phyloP scores from a whole-genome alignment of 2,113 vertebrate genomes.

The Mustela nigripes region DNA sequence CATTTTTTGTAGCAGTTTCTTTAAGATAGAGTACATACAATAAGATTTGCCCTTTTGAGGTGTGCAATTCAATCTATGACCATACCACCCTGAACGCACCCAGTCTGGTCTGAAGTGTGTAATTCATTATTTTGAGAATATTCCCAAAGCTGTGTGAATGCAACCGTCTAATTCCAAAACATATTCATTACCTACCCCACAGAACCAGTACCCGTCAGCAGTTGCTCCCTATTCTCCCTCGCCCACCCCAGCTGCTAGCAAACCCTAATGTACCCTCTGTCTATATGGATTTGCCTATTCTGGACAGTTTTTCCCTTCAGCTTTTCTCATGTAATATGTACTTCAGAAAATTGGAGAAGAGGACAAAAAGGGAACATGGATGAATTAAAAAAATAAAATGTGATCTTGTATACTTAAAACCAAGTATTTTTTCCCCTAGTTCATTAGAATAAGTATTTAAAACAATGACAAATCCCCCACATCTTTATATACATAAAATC shows the following conservation, averaged over 20 bases:
- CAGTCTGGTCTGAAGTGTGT: neutral
- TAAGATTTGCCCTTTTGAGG: slow-evolving; percentile 8
- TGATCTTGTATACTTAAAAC: neutral
- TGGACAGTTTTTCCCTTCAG: neutral
- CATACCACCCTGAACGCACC: neutral
- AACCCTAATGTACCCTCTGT: neutral
- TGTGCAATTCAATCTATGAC: neutral
- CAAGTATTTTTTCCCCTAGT: neutral
- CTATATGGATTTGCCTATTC: neutral
- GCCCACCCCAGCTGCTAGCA: neutral
- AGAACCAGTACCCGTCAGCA: neutral
- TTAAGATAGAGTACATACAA: slow-evolving; percentile 32
- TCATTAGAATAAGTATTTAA: slow-evolving; percentile 4
- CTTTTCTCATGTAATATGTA: neutral
- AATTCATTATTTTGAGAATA: neutral
- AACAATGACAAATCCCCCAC: neutral
- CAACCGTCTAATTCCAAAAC: neutral
- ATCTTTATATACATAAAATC: neutral
- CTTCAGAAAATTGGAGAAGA: neutral
- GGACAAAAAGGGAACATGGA: neutral
- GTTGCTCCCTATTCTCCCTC: neutral
- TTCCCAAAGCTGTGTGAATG: neutral
- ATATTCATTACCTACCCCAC: neutral
- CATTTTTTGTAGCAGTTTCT: slow-evolving; percentile 17
- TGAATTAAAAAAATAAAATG: neutral